These are phyloP conservation scores for Mormyrops boulengeri DNA, from an alignment of 2,797 vertebrate genomes.

Conservation along the genomic window DNA sequence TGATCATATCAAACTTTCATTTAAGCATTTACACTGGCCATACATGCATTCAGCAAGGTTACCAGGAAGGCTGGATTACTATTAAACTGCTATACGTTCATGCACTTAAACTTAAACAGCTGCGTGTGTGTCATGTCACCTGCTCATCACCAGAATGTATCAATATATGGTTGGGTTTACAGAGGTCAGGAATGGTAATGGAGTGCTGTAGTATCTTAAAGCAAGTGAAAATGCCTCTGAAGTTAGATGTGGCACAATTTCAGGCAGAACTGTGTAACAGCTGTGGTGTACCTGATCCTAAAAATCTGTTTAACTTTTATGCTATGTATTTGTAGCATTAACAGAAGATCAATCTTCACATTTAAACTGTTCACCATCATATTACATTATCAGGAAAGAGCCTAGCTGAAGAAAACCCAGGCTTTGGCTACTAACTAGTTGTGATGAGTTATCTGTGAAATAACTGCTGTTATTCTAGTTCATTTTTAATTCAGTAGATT, in stretches of 20 bases:
- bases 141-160: constrained; percentile 10
- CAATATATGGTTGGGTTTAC: neutral
- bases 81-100: neutral
- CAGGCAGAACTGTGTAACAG: neutral
- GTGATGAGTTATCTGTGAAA: neutral
- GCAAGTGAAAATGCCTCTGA: neutral
- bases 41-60: neutral
- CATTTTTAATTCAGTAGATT: neutral
- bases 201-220: neutral
- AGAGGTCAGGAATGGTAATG: neutral
- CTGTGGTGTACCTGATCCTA: neutral
- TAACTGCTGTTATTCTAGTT: neutral
- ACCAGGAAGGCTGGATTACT: neutral
- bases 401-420: neutral
- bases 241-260: neutral
- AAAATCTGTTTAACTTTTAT: neutral
- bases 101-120: neutral
- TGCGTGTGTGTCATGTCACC: constrained; percentile 15
- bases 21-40: neutral
- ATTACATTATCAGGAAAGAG: neutral
- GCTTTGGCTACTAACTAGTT: neutral
- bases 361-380: neutral
- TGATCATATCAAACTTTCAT: neutral
- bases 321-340: neutral
- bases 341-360: neutral